These are phyloP conservation scores for Xanthorhoe spadicearia DNA, from an alignment of 2,888 invertebrate species.

Conservation along the genomic window DNA sequence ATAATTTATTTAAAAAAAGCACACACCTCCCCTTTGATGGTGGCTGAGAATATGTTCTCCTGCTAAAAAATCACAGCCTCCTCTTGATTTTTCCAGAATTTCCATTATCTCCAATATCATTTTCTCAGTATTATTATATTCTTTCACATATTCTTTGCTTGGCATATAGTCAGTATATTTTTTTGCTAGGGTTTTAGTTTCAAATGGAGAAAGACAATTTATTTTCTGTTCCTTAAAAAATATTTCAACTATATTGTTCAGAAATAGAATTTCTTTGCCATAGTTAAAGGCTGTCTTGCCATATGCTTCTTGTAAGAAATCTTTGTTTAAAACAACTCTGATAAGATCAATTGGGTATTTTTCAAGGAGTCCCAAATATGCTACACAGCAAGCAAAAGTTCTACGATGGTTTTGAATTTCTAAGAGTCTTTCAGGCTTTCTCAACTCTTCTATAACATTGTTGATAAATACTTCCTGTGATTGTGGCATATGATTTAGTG, in stretches of 20 bases:
- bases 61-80: constrained; percentile 74
- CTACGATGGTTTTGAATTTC: constrained; percentile 86
- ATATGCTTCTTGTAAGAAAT: constrained; percentile 84
- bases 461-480: constrained; percentile 68
- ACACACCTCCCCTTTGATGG: constrained; percentile 86
- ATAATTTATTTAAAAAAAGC: not conserved
- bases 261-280: constrained; percentile 86
- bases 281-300: constrained; percentile 72
- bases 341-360: constrained; percentile 86
- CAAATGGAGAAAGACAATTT: constrained; percentile 77
- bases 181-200: constrained; percentile 83
- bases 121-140: constrained; percentile 83
- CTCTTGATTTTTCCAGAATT: constrained; percentile 74
- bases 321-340: constrained; percentile 80
- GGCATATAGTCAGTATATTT: constrained; percentile 86
- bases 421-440: constrained; percentile 73
- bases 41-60: constrained; percentile 88
- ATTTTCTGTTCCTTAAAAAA: constrained; percentile 86
- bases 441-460: constrained; percentile 78
- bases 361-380: constrained; percentile 84
- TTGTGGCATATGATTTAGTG: constrained; percentile 85
- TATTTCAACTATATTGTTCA: constrained; percentile 86
- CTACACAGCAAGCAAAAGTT: constrained; percentile 85
- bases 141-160: constrained; percentile 73
- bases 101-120: constrained; percentile 85